Base-by-base conservation (phyloP, 2,888 invertebrate species). In the Caenorhabditis plicata region DNA sequence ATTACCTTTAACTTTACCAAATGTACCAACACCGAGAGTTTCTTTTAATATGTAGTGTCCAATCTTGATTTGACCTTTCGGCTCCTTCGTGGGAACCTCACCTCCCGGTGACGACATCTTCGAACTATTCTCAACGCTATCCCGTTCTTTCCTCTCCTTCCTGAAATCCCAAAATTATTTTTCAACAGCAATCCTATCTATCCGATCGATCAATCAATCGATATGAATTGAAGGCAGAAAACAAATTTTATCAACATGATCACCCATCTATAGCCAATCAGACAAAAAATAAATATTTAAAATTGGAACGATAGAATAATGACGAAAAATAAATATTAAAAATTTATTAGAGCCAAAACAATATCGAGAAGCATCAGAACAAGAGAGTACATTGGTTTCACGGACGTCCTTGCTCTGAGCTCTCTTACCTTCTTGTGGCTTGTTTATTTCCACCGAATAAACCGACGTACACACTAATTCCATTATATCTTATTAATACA, bases 11-110 rank as follows among this genome's bases (percentile, higher is more conserved):
- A 98, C 98, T 86, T 98, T 98, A 52, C 98, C 98, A 85, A 98
- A 98, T 4, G 98, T 98, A 25, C 98, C 98, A 31, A 94, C 92
- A 31, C 98, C 98, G 36, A 99, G 85, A 2, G 90, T 90, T 77
- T 89, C 88, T 19, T 96, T 95, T 43, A 98, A 85, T 47, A 92
- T 89, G 83, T 99, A 99, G 83, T 96, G 95, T 0, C 98, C 98
- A 81, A 95, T 98, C 48, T 79, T 79, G 46, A 79, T 80, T 49
- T 80, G 79, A 15, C 74, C 70, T 46, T 77, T 77, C 33, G 64
- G 53, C 53, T 79, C 78, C 4, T 26, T 25, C 27, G 29, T 23
- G 5, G 54, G 41, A 13, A 63, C 46, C 26, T 76, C 76, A 20
- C 65, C 55, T 11, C 53, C 52, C 9, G 64, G 57, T 13, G 58